phyloP scores from a whole-genome alignment of 35 echinoderm and acorn worm species.

The Eucidaris tribuloides region DNA sequence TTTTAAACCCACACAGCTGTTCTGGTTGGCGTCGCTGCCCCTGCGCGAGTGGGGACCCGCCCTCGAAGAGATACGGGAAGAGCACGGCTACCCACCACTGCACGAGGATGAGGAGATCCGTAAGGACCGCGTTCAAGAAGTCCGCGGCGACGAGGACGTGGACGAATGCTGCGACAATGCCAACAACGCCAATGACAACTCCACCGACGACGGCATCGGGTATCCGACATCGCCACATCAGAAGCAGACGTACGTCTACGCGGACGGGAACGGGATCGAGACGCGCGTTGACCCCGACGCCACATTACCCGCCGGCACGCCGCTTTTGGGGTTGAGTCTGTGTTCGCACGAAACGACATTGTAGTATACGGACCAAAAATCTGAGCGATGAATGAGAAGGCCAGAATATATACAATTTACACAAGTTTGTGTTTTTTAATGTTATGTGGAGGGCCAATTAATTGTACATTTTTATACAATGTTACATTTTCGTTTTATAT shows the following conservation, averaged over 20 bases:
- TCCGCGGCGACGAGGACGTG: conserved; percentile 15
- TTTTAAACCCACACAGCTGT: too few relatives aligned
- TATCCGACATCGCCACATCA: background rate
- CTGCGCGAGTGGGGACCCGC: conserved; percentile 48
- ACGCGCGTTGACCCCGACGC: background rate
- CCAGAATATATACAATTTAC: too few relatives aligned
- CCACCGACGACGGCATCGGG: background rate
- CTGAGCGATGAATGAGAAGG: too few relatives aligned
- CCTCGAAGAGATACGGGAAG: conserved; percentile 10
- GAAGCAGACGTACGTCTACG: background rate
- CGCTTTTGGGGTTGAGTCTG: conserved; percentile 24
- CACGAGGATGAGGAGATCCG: too few relatives aligned
- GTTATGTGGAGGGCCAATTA: too few relatives aligned
- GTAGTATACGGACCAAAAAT: too few relatives aligned
- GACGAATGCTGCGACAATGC: background rate
- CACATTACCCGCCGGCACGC: conserved; percentile 36
- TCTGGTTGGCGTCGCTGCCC: conserved; percentile 42
- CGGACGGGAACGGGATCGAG: background rate
- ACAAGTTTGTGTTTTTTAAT: too few relatives aligned
- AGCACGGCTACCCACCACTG: conserved; percentile 25
- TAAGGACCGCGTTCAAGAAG: too few relatives aligned
- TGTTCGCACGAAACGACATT: conserved; percentile 45
- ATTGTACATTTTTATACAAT: too few relatives aligned
- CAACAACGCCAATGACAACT: conserved; percentile 12
- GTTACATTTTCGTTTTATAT: too few relatives aligned